Base-by-base conservation (phyloP, 2,888 invertebrate species). In the Empis stercorea region DNA sequence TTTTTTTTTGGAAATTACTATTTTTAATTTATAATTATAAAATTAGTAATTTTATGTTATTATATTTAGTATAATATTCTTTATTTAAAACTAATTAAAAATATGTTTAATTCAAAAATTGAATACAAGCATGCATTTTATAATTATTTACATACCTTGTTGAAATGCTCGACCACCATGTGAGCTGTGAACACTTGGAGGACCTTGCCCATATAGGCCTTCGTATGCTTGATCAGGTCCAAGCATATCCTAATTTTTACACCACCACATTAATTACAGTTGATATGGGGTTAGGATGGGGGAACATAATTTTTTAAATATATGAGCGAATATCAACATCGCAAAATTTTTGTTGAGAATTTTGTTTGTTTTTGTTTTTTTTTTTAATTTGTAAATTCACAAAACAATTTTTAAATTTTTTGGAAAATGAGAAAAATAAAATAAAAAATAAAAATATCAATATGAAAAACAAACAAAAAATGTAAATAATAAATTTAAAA, bases 161-260 rank as follows among this genome's bases (percentile, higher is more conserved):
- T 87, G 87, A 73, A 86, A 89, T 60, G 76, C 76, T 65, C 82
- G 78, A 62, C 81, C 80, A 62, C 81, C 80, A 59, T 84, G 83
- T 63, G 81, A 81, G 75, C 84, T 83, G 73, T 84, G 84, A 65
- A 85, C 84, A 68, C 84, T 84, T 59, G 89, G 88, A 59, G 89
- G 88, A 66, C 91, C 85, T 70, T 91, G 91, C 65, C 85, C 85
- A 73, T 92, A 93, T 76, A 91, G 81, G 71, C 87, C 87, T 70
- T 92, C 92, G 76, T 89, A 93, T 64, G 87, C 83, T 74, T 91
- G 91, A 71, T 92, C 92, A 62, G 88, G 85, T 65, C 93, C 88
- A 89, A 80, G 66, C 69, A 69, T 69, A 64, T 70, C 69, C 67
- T 68, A 62, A 59, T 57, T 52, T 54, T 44, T 50, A 48, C 51